phyloP scores from a whole-genome alignment of 1,140 invertebrate species.

The Pemphigus obesinymphae region DNA sequence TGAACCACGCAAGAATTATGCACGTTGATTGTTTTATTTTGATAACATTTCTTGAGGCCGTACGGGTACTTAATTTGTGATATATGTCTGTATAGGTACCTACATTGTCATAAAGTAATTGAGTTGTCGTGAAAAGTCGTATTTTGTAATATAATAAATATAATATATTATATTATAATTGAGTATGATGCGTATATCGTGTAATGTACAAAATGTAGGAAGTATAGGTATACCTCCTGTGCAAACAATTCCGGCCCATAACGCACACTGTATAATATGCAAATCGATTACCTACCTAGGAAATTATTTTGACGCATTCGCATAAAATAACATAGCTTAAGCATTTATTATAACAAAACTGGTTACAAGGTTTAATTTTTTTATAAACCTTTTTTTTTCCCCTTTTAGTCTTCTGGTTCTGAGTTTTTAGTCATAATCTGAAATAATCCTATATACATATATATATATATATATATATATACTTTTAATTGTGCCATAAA shows the following conservation, averaged over 20 bases:
- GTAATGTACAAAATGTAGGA: slow-evolving; percentile 17
- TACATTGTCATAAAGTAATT: background rate
- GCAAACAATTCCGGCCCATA: slow-evolving; percentile 12
- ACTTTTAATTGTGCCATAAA: no score
- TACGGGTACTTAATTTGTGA: background rate
- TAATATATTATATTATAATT: background rate
- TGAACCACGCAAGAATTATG: background rate
- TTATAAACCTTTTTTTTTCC: background rate
- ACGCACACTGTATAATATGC: background rate
- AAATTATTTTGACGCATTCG: slow-evolving; percentile 7
- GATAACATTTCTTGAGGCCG: background rate
- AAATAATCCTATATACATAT: no score
- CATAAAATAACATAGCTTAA: background rate
- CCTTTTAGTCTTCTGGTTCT: background rate
- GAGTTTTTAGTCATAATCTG: no score
- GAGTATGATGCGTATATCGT: background rate
- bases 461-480: no score
- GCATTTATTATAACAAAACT: slow-evolving; percentile 21
- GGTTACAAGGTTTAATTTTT: slow-evolving; percentile 25
- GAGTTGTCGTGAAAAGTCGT: background rate
- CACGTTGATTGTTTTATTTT: background rate
- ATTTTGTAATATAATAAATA: background rate
- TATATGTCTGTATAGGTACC: background rate
- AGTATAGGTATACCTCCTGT: no score
- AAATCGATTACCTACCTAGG: slow-evolving; percentile 36